Evolutionary conservation across 2,113 vertebrate genomes (phyloP).

Genomic region (Macrotis lagotis): DNA sequence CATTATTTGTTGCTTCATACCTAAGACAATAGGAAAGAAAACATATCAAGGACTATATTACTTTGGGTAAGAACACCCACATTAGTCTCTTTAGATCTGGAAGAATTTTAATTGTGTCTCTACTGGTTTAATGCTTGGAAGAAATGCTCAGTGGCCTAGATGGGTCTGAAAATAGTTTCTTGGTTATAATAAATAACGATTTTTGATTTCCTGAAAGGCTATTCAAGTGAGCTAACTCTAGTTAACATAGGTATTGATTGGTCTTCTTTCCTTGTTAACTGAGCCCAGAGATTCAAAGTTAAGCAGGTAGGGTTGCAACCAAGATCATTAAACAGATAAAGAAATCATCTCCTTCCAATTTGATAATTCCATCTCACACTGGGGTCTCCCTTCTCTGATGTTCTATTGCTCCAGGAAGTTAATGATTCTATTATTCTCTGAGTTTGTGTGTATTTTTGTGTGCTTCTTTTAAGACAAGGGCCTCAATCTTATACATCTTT

Average conservation of each 20-base stretch:
- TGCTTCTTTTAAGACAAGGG: neutral
- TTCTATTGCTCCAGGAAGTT: neutral
- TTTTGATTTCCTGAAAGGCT: neutral
- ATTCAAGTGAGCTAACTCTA: neutral
- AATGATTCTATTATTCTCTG: neutral
- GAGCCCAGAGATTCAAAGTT: neutral
- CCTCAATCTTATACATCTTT: neutral
- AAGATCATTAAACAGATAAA: neutral
- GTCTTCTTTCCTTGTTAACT: neutral
- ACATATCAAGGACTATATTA: neutral
- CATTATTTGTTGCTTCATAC: constrained; percentile 11
- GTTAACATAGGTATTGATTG: neutral
- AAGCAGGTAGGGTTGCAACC: neutral
- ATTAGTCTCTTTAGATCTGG: neutral
- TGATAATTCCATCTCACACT: neutral
- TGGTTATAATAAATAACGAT: neutral
- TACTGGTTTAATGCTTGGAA: neutral
- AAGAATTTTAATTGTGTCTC: neutral
- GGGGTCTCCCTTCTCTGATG: neutral
- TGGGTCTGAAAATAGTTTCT: neutral
- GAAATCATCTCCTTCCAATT: neutral
- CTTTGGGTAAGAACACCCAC: neutral
- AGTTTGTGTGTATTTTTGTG: neutral
- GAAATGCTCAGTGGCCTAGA: neutral
- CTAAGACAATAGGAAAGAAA: neutral